These are phyloP conservation scores for Ceratoteleas bidentatus DNA, from an alignment of 1,140 invertebrate genomes.

Conservation along the genomic window DNA sequence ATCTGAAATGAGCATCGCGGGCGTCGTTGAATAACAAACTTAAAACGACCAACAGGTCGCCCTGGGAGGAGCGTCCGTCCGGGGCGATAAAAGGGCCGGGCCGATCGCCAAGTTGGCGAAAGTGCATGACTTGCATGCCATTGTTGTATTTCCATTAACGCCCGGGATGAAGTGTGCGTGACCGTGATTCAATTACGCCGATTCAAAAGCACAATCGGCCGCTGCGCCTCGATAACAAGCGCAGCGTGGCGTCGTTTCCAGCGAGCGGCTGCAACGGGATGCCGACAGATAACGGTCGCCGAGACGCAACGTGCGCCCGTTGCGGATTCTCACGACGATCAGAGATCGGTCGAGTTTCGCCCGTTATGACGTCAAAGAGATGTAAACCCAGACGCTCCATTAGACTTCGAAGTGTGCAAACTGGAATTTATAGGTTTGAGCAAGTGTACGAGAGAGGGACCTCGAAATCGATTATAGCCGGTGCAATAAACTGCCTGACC, in stretches of 20 bases:
- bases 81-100: constrained; percentile 7
- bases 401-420: too few species aligned
- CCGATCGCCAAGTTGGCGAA: constrained; percentile 49
- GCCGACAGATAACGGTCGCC: constrained; percentile 40
- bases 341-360: neutral
- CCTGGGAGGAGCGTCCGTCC: neutral
- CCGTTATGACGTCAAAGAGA: too few species aligned
- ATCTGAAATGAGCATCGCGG: constrained; percentile 46
- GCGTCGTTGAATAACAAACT: constrained; percentile 38
- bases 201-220: constrained; percentile 47
- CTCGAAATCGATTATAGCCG: too few species aligned
- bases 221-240: constrained; percentile 54
- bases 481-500: too few species aligned
- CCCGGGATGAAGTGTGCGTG: constrained; percentile 45
- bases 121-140: constrained; percentile 58
- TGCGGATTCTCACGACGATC: constrained; percentile 30
- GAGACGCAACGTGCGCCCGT: constrained; percentile 9
- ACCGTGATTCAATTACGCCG: constrained; percentile 58
- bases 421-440: too few species aligned
- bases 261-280: constrained; percentile 41
- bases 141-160: constrained; percentile 61
- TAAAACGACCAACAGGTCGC: constrained; percentile 11
- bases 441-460: too few species aligned
- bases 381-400: too few species aligned
- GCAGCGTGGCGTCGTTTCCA: constrained; percentile 53